Evolutionary conservation across 1,140 invertebrate species (phyloP), one percentile per base, ranked within the genome.

Genomic region (Lasioglossum albipes): DNA sequence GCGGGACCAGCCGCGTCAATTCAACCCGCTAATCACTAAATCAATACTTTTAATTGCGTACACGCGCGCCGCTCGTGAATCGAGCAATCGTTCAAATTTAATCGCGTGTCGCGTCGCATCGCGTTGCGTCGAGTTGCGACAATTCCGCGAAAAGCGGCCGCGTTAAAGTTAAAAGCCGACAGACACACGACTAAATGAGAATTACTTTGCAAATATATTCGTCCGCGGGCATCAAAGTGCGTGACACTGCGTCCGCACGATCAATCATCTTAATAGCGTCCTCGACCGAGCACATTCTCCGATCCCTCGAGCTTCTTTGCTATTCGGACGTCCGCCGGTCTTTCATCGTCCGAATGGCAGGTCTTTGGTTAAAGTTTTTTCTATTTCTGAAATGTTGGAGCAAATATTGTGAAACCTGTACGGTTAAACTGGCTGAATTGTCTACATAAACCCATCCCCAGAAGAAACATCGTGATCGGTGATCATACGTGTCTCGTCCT

Each of bases 41-140:
- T 73, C 71, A 62, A 73, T 62, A 73, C n/a, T 27, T 73, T 61
- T 45, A 73, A 73, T 73, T 73, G 36, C n/a, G n/a, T 59, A 31
- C 36, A 68, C 27, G 10, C 31, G 10, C 2, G 36, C 18, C 54
- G 54, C 36, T n/a, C 16, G 57, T n/a, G 70, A 42, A 61, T n/a
- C 13, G n/a, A 18, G 36, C 36, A 22, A 61, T 54, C 13, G 27
- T 72, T 61, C 36, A 22, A 72, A 61, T 72, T 72, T 61, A 68
- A 68, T 68, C 66, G 66, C 66, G 42, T 13, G 12, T 31, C 31
- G 45, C 45, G 45, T 18, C 52, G 52, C 49, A 13, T 52, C 12
- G 12, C 13, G 49, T 52, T 1, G 16, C 52, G 31, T 27, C 27
- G 27, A 27, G 27, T 16, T n/a, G 16, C 16, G 27, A 22, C 27